A percentile compares a stretch with the other conserved stretches of the same genome.
Evolutionary conservation across 2,888 invertebrate species (phyloP).

Genomic region (Cataglyphis albicans): DNA sequence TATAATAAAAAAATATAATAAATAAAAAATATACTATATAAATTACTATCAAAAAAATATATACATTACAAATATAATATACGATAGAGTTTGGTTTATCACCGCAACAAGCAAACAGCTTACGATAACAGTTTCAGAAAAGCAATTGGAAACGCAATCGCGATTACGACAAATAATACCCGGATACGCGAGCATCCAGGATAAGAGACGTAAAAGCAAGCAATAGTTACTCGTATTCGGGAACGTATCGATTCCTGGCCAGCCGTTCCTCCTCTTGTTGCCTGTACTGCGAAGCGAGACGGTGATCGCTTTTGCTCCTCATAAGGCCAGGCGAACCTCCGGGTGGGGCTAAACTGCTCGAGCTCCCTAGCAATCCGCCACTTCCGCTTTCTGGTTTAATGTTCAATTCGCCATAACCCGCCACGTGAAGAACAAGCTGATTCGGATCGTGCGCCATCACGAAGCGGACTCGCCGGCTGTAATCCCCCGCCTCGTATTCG

Average conservation of each 20-base stretch:
- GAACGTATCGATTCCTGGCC: slow-evolving; percentile 84
- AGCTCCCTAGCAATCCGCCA: slow-evolving; percentile 82
- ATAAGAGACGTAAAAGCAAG: slow-evolving; percentile 33
- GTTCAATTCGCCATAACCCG: slow-evolving; percentile 96
- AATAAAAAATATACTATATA: background rate
- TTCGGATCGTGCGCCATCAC: slow-evolving; percentile 97
- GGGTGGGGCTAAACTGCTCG: slow-evolving; percentile 88
- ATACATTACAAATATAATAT: background rate
- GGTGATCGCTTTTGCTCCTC: slow-evolving; percentile 97
- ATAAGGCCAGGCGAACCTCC: slow-evolving; percentile 92
- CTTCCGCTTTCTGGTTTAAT: slow-evolving; percentile 89
- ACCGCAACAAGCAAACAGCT: background rate
- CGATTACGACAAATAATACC: background rate
- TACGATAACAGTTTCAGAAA: background rate
- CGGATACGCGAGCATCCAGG: background rate
- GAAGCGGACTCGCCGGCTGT: slow-evolving; percentile 94
- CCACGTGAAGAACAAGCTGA: slow-evolving; percentile 94
- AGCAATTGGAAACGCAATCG: slow-evolving; percentile 14
- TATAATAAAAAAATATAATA: background rate
- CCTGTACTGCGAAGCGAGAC: slow-evolving; percentile 95
- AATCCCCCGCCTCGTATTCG: slow-evolving; percentile 97
- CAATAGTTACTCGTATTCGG: slow-evolving; percentile 84
- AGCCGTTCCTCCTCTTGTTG: slow-evolving; percentile 91
- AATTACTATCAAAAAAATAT: background rate
- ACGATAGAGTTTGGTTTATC: background rate